phyloP scores from a whole-genome alignment of 2,888 invertebrate genomes.

The Sepioteuthis lessoniana region DNA sequence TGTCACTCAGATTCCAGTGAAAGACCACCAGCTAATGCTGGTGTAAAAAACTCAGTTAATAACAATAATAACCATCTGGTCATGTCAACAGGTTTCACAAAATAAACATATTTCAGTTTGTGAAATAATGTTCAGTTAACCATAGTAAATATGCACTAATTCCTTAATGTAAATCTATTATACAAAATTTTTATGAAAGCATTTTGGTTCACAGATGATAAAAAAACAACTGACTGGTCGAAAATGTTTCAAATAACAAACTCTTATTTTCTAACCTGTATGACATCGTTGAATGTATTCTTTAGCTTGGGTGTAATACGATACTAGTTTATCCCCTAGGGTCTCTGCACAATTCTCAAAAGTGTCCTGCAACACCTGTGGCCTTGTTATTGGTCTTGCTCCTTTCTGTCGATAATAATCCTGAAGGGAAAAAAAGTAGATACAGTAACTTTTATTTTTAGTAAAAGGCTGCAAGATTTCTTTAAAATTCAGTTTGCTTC shows the following conservation, averaged over 20 bases:
- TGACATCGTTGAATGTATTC: conserved; percentile 75
- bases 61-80: no score
- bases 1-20: no score
- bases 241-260: not conserved
- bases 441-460: no score
- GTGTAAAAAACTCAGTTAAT: no score
- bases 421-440: conserved; percentile 59
- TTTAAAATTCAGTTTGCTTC: no score
- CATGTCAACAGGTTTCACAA: no score
- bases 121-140: not conserved
- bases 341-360: conserved; percentile 73
- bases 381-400: conserved; percentile 70
- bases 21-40: no score
- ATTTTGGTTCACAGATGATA: no score
- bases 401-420: conserved; percentile 74
- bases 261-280: conserved; percentile 65
- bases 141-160: not conserved
- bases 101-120: not conserved
- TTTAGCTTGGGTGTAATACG: conserved; percentile 71
- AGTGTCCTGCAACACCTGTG: conserved; percentile 73
- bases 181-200: no score
- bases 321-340: conserved; percentile 72
- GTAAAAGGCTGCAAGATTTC: no score
- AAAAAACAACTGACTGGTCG: not conserved
- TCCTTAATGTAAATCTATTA: no score